Percentiles rank a stretch among this genome's conserved stretches.
phyloP scores from a whole-genome alignment of 2,797 vertebrate species.

The Dermochelys coriacea region DNA sequence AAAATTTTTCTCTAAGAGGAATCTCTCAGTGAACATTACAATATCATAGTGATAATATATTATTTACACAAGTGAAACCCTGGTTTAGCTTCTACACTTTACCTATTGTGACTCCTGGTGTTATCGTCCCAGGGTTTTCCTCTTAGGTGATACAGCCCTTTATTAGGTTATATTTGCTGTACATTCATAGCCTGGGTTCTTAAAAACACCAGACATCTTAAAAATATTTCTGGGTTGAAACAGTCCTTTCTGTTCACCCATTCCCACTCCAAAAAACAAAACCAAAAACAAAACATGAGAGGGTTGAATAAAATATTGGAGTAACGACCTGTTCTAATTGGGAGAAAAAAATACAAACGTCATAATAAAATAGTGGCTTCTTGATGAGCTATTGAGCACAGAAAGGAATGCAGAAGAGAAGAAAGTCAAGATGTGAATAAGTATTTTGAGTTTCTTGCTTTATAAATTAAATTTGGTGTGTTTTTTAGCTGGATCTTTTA shows the following conservation, averaged over 20 bases:
- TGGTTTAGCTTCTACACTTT: fast-evolving
- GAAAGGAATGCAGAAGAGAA: not conserved
- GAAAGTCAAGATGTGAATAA: fast-evolving
- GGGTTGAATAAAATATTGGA: not conserved
- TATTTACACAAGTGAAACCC: fast-evolving
- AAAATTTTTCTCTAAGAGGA: fast-evolving
- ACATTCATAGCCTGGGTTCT: not conserved
- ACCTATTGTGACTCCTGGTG: fast-evolving
- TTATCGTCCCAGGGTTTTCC: fast-evolving
- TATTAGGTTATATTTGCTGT: fast-evolving
- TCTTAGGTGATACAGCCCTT: fast-evolving
- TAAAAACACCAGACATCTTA: not conserved
- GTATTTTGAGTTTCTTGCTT: not conserved
- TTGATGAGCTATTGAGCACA: not conserved
- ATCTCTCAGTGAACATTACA: fast-evolving
- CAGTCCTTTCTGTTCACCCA: not conserved
- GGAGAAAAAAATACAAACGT: not conserved
- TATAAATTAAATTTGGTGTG: fast-evolving
- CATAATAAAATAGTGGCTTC: fast-evolving
- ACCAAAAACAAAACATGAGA: not conserved
- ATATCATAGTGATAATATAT: fast-evolving
- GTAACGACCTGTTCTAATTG: not conserved
- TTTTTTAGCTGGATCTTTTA: not conserved
- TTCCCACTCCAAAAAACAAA: no score
- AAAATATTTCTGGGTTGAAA: not conserved